Evolutionary conservation across 2,113 vertebrate species (phyloP), one percentile per base, ranked within the genome.

Genomic region (Amazona guildingii): DNA sequence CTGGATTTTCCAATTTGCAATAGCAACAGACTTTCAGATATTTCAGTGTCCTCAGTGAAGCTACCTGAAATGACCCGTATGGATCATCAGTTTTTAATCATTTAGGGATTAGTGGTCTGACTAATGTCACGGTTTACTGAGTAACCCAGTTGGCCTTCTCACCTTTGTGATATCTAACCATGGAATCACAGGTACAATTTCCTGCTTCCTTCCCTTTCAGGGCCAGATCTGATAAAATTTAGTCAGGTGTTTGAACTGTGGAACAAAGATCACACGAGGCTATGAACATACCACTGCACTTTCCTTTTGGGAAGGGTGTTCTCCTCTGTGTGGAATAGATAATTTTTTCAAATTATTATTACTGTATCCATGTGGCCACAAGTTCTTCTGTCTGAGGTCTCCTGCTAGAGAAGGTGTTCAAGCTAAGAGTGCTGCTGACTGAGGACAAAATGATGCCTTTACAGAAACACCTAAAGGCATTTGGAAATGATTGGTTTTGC

Each of bases 121-220:
- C 39, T 62, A 39, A 77, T 73, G 46, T 39, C 43, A 39, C 7
- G 11, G 80, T 79, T 90, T 93, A 92, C 80, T 55, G 48, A 94
- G 43, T 90, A 86, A 93, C 33, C 55, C 29, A 44, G 0, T 88
- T 79, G 81, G 62, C 25, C 27, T 78, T 35, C 54, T 97, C 48
- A 72, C 46, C 83, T 94, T 74, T 72, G 33, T 86, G 73, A 61
- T 75, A 79, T 23, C 48, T 72, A 77, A 62, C 73, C 5, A 3
- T 64, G 23, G 43, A 86, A 80, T 90, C 83, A 55, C 48, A 88
- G 72, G 64, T 75, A 35, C 76, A 72, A 91, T 81, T 95, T 96
- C 79, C 75, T 83, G 51, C 54, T 95, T 94, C 68, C 19, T 90
- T 78, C 15, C 55, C 35, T 90, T 63, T 78, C 64, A 70, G 46